Percentiles rank a stretch among this genome's conserved stretches.
phyloP scores from a whole-genome alignment of 2,113 vertebrate genomes.

The Gymnorhina tibicen region DNA sequence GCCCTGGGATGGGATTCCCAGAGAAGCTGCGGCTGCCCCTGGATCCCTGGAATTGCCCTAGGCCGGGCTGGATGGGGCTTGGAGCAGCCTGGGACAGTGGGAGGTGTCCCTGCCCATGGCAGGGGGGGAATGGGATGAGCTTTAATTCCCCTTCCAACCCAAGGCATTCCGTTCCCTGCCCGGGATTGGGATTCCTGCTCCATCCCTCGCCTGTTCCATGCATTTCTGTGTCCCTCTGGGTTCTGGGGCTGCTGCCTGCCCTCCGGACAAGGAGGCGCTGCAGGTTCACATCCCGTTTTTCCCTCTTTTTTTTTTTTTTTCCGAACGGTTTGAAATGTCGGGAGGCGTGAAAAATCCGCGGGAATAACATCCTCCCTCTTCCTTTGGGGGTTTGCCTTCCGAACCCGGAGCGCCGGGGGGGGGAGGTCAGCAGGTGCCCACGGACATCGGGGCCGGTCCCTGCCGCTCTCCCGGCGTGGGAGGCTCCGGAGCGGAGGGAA shows the following conservation, averaged over 20 bases:
- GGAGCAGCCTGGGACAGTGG: background rate
- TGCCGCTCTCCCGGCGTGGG: accelerated
- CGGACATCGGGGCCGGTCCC: accelerated
- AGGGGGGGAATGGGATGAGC: background rate
- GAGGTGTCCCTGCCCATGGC: background rate
- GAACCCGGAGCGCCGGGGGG: accelerated
- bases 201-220: background rate
- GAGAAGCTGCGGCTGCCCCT: background rate
- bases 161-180: too few species aligned
- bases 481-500: too few species aligned
- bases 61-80: background rate
- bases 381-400: background rate
- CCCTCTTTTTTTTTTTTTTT: too few species aligned
- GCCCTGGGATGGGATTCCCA: background rate
- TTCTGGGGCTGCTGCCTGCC: background rate
- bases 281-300: background rate
- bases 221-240: background rate
- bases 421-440: background rate
- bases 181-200: background rate
- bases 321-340: background rate
- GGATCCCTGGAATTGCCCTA: background rate
- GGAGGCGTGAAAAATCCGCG: background rate
- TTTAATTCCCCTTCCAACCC: background rate
- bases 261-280: accelerated
- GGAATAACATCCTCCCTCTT: background rate